Evolutionary conservation across 2,888 invertebrate genomes (phyloP), one percentile per base, ranked within the genome.

Genomic region (Heterodera filipjevi): DNA sequence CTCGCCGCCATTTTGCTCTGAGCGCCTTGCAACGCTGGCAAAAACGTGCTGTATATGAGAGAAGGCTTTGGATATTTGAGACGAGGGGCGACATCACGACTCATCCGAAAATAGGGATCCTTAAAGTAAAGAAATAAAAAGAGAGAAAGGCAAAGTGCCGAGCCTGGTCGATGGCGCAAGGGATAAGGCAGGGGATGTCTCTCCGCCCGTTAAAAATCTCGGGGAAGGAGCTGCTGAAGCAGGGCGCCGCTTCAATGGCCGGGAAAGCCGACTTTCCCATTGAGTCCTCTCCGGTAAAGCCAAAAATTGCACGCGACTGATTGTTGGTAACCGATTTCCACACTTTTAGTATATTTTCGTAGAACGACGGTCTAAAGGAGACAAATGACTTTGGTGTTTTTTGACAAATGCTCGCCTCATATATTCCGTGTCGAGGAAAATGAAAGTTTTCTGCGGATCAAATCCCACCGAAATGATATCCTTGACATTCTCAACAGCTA

Each of bases 61-160:
- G 96, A 93, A 77, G 99, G 95, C 90, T 99, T 95, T 27, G 93
- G 93, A 90, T 93, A 92, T 85, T 95, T 94, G 22, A 99, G 91
- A 19, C 94, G 92, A 0, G 97, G 95, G 0, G 97, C 95, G n/a
- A 97, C 96, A 91, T 99, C 99, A 77, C 99, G 92, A 0, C 96
- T 94, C 97, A 99, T 96, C 49, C 99, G 93, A 91, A 99, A 99
- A 91, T 98, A 99, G 0, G 99, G 99, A 91, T 99, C 99, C 92
- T 93, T 64, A 70, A 80, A 59, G n/a, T n/a, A 27, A 30, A 16
- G 16, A 14, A 39, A 46, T 70, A 22, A 22, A 53, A 32, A 19
- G 53, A 44, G 19, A 76, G 35, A 14, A 14, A 35, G 19, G 16
- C 16, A 27, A 27, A 59, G 12, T 39, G 30, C 19, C 53, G 19